These are phyloP conservation scores for Pangasianodon gigas DNA, from an alignment of 2,113 vertebrate species.

Conservation along the genomic window DNA sequence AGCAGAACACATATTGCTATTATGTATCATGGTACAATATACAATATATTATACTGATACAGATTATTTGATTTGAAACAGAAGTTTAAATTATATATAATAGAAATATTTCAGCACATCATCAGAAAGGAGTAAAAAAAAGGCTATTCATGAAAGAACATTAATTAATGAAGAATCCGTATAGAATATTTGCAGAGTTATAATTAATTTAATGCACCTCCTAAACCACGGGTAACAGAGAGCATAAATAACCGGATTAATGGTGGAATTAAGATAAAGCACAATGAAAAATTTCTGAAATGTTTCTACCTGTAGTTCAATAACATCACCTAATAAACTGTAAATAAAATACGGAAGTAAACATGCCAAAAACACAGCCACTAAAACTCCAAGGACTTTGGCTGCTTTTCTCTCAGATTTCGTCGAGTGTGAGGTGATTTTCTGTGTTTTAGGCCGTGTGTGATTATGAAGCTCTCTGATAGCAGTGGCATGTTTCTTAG, in stretches of 20 bases:
- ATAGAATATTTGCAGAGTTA: conserved; percentile 54
- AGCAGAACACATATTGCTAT: too few relatives aligned
- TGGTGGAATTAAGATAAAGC: conserved; percentile 49
- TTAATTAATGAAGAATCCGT: conserved; percentile 44
- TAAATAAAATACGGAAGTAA: conserved; percentile 44
- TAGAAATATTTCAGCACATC: too few relatives aligned
- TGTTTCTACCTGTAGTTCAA: neutral
- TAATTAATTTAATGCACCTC: conserved; percentile 49
- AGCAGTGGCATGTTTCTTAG: conserved; percentile 54
- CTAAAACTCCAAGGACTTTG: conserved; percentile 44
- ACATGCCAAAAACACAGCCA: conserved; percentile 44
- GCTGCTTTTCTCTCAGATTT: conserved; percentile 49
- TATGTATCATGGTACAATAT: too few relatives aligned
- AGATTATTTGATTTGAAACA: too few relatives aligned
- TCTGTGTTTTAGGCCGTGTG: neutral
- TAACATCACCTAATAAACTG: conserved; percentile 3
- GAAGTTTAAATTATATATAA: too few relatives aligned
- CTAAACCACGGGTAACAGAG: conserved; percentile 60
- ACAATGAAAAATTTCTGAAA: neutral
- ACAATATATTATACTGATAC: too few relatives aligned
- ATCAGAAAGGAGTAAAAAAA: too few relatives aligned
- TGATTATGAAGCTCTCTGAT: conserved; percentile 44
- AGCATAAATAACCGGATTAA: conserved; percentile 59
- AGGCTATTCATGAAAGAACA: neutral
- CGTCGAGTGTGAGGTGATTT: neutral